A percentile compares a stretch with the other conserved stretches of the same genome.
These are phyloP conservation scores for Thecophora atra DNA, from an alignment of 2,888 invertebrate species.

Conservation along the genomic window DNA sequence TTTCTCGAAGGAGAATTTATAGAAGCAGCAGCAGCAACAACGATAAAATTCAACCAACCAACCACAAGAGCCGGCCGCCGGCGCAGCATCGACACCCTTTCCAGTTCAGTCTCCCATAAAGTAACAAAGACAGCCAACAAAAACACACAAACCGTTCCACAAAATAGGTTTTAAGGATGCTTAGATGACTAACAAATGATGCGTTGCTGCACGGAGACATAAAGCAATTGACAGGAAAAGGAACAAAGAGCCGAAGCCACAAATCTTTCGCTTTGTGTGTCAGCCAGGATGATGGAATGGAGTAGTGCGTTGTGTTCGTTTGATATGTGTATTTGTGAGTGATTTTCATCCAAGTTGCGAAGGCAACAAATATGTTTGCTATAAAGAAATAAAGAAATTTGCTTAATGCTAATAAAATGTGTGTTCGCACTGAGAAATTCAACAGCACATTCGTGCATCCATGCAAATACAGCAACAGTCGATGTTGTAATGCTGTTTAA, in stretches of 20 bases:
- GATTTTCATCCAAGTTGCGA: not conserved
- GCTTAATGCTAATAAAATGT: conserved; percentile 35
- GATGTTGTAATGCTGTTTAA: not conserved
- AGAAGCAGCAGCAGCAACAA: conserved; percentile 1
- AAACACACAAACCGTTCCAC: conserved; percentile 37
- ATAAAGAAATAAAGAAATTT: conserved; percentile 32
- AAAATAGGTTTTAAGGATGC: conserved; percentile 48
- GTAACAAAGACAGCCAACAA: conserved; percentile 13
- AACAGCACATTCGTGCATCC: not conserved
- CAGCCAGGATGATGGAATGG: not conserved
- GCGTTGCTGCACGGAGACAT: conserved; percentile 23
- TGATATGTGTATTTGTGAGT: conserved; percentile 30
- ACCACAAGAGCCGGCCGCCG: not conserved
- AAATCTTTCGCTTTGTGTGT: conserved; percentile 24
- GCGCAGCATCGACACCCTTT: conserved; percentile 5
- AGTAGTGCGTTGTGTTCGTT: not conserved
- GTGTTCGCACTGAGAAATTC: conserved; percentile 19
- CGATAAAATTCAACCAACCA: not conserved
- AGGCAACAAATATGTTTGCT: conserved; percentile 27
- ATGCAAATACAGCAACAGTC: not conserved
- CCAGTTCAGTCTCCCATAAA: conserved; percentile 30
- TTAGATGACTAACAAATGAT: conserved; percentile 48
- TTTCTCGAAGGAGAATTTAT: not conserved
- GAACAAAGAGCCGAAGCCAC: conserved; percentile 35
- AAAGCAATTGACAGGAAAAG: conserved; percentile 30